phyloP scores from a whole-genome alignment of 1,140 invertebrate species.

The Drosophila sturtevanti region DNA sequence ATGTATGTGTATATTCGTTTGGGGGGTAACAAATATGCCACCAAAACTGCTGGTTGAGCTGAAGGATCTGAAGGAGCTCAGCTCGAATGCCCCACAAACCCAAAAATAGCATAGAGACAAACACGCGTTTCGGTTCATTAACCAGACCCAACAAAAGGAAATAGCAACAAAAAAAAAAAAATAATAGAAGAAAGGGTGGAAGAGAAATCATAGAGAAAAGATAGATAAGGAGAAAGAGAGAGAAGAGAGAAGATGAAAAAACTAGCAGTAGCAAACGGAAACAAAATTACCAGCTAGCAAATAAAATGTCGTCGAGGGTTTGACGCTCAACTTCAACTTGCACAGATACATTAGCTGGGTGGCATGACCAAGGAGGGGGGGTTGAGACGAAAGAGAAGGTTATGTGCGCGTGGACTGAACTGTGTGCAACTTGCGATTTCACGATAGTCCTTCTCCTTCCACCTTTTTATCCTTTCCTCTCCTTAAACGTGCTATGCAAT shows the following conservation, averaged over 20 bases:
- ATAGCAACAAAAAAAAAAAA: conserved; percentile 7
- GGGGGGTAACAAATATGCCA: conserved; percentile 61
- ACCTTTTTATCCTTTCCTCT: not conserved
- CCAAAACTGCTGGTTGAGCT: conserved; percentile 26
- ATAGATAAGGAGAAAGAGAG: not conserved
- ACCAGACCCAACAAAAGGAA: conserved; percentile 72
- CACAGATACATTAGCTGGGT: conserved; percentile 49
- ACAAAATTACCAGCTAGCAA: conserved; percentile 75
- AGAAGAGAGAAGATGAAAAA: conserved; percentile 38
- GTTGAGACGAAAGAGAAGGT: not conserved
- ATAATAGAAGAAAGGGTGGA: conserved; percentile 1
- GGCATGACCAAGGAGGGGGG: not conserved
- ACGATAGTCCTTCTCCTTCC: not conserved
- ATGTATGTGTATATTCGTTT: conserved; percentile 4
- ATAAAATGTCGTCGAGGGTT: conserved; percentile 79
- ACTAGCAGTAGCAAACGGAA: conserved; percentile 69
- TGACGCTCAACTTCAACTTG: conserved; percentile 59
- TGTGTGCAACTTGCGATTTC: conserved; percentile 58
- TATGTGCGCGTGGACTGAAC: conserved; percentile 26
- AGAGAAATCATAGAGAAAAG: not conserved
- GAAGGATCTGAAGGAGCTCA: conserved; percentile 39
- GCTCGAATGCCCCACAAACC: conserved; percentile 36
- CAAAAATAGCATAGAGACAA: conserved; percentile 57
- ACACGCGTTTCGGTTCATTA: conserved; percentile 79
- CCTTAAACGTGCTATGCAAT: conserved; percentile 52